Evolutionary conservation across 2,113 vertebrate species (phyloP).

Genomic region (Carollia perspicillata): DNA sequence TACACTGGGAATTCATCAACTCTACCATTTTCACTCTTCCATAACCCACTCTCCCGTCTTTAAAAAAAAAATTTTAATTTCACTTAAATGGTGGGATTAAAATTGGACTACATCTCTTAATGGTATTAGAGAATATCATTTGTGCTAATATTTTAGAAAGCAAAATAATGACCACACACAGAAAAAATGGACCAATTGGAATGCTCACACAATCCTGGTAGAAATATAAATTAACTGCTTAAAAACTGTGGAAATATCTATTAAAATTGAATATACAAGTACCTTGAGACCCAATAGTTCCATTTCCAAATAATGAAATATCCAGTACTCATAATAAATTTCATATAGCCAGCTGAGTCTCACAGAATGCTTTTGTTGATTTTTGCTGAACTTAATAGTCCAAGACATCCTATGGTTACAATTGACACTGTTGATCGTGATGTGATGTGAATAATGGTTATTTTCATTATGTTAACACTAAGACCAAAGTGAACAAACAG

Average conservation of each 20-base stretch:
- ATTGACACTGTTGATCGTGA: background rate
- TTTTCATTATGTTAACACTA: background rate
- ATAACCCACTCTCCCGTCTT: background rate
- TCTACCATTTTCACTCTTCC: background rate
- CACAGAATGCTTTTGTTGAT: background rate
- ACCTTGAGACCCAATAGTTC: background rate
- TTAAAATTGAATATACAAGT: background rate
- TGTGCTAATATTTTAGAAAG: background rate
- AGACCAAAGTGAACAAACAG: background rate
- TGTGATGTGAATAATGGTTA: background rate
- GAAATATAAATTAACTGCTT: background rate
- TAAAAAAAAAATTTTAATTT: background rate
- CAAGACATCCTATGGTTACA: background rate
- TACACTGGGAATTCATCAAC: background rate
- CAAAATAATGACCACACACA: background rate
- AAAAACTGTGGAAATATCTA: background rate
- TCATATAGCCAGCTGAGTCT: background rate
- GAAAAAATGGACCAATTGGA: background rate
- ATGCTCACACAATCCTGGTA: background rate
- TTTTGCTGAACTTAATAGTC: background rate
- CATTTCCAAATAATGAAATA: background rate
- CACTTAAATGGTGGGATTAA: background rate
- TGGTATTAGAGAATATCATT: background rate
- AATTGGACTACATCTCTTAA: background rate
- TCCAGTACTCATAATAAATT: background rate